Percentiles rank a stretch among this genome's conserved stretches.
Conservation (phyloP, 2,113 vertebrate genomes). For the Eclectus roratus region DNA sequence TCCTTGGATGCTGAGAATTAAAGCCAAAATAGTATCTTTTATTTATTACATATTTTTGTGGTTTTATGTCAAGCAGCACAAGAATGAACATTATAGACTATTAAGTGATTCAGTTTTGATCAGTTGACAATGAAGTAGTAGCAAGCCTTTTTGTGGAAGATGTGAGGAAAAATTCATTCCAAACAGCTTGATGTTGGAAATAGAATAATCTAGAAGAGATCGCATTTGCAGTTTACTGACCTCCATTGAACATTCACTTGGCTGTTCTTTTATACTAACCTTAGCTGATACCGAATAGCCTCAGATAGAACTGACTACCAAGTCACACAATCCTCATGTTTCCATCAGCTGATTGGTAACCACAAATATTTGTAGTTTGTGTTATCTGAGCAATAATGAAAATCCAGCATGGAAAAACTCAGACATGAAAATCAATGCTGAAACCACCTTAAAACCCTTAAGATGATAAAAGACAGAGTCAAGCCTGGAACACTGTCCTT, state of each 20-base stretch:
- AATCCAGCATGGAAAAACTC: slow-evolving; percentile 73
- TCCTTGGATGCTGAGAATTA: not conserved
- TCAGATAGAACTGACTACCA: not conserved
- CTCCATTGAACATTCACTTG: not conserved
- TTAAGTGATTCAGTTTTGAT: not conserved
- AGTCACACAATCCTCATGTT: slow-evolving; percentile 59
- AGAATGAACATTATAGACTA: not conserved
- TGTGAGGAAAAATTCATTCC: not conserved
- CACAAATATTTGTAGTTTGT: slow-evolving; percentile 73
- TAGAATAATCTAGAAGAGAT: not conserved
- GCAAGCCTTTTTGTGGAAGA: not conserved
- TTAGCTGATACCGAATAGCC: slow-evolving; percentile 48
- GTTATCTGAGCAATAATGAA: slow-evolving; percentile 68
- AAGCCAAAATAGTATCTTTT: not conserved
- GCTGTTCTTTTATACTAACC: slow-evolving; percentile 27
- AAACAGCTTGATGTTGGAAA: not conserved
- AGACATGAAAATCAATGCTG: slow-evolving; percentile 73
- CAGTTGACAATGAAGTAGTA: not conserved
- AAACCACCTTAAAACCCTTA: slow-evolving; percentile 73
- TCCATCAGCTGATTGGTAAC: slow-evolving; percentile 64
- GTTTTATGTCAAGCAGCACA: not conserved
- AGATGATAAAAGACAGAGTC: slow-evolving; percentile 68
- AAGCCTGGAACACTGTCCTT: slow-evolving; percentile 69
- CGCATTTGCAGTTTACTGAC: slow-evolving; percentile 28
- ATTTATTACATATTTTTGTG: not conserved